A percentile compares a stretch with the other conserved stretches of the same genome.
Evolutionary conservation across 2,888 invertebrate genomes (phyloP).

Genomic region (Hydrotaea cyrtoneurina): DNA sequence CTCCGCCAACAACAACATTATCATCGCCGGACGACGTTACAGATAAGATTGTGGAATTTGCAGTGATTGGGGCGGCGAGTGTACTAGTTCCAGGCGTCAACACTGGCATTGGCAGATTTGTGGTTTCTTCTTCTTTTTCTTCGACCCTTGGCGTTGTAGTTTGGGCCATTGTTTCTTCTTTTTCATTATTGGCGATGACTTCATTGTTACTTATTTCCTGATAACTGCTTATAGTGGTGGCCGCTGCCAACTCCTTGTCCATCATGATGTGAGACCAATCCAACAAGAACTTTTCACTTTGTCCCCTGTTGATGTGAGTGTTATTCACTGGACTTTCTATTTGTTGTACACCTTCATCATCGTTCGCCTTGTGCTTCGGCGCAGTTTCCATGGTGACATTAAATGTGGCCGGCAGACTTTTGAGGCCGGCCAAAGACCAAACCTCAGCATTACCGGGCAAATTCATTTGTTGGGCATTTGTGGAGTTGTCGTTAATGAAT

Average conservation of each 20-base stretch:
- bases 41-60: slow-evolving; percentile 34
- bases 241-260: slow-evolving; percentile 62
- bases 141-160: background rate
- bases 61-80: slow-evolving; percentile 16
- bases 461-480: slow-evolving; percentile 75
- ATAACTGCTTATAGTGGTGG: slow-evolving; percentile 19
- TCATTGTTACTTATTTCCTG: background rate
- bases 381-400: slow-evolving; percentile 50
- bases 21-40: background rate
- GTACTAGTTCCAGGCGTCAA: background rate
- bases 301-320: slow-evolving; percentile 17
- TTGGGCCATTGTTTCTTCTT: background rate
- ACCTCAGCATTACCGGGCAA: slow-evolving; percentile 77
- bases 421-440: slow-evolving; percentile 78
- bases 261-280: slow-evolving; percentile 78
- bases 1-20: background rate
- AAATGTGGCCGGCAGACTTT: slow-evolving; percentile 70
- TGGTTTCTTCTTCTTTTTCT: background rate
- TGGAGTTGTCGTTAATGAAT: slow-evolving; percentile 76
- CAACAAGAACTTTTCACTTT: slow-evolving; percentile 75
- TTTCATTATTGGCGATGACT: background rate
- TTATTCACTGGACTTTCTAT: background rate
- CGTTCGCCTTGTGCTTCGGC: slow-evolving; percentile 39
- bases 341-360: background rate
- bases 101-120: background rate